phyloP scores from a whole-genome alignment of 1,140 invertebrate species.

The Goniozus legneri region DNA sequence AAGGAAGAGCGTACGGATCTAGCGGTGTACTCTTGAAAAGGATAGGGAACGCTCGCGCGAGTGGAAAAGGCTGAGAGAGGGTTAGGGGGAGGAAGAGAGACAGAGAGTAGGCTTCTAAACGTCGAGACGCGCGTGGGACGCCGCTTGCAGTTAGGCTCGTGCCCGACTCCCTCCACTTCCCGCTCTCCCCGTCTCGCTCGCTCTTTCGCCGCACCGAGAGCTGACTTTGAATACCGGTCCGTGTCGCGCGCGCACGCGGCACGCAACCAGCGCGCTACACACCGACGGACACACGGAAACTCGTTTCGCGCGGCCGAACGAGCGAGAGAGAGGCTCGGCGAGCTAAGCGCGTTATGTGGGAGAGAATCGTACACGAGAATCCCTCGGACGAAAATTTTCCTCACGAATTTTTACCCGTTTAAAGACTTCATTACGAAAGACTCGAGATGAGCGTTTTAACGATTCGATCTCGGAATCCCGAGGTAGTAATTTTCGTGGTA shows the following conservation, averaged over 20 bases:
- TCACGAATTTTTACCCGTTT: no score
- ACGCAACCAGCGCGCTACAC: no score
- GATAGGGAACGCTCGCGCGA: constrained; percentile 15
- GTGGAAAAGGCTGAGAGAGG: constrained; percentile 2
- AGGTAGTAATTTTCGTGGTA: no score
- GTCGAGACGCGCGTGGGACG: constrained; percentile 45
- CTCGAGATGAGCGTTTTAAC: no score
- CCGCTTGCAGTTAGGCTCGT: constrained; percentile 51
- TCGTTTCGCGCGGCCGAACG: no score
- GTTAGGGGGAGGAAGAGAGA: constrained; percentile 16
- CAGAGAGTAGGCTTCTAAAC: constrained; percentile 30
- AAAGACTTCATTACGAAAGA: no score
- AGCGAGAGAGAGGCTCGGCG: no score
- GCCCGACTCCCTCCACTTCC: constrained; percentile 36
- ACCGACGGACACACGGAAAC: no score
- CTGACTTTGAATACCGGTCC: constrained; percentile 51
- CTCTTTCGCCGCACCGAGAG: constrained; percentile 20
- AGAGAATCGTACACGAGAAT: no score
- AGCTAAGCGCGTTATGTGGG: no score
- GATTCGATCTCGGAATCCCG: no score
- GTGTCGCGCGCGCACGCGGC: constrained; percentile 33
- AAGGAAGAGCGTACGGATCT: constrained; percentile 16
- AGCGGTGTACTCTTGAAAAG: constrained; percentile 10
- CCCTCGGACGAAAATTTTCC: no score
- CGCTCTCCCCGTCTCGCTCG: constrained; percentile 3